Conservation (phyloP, 2,113 vertebrate species). For the Microcebus jonahi region DNA sequence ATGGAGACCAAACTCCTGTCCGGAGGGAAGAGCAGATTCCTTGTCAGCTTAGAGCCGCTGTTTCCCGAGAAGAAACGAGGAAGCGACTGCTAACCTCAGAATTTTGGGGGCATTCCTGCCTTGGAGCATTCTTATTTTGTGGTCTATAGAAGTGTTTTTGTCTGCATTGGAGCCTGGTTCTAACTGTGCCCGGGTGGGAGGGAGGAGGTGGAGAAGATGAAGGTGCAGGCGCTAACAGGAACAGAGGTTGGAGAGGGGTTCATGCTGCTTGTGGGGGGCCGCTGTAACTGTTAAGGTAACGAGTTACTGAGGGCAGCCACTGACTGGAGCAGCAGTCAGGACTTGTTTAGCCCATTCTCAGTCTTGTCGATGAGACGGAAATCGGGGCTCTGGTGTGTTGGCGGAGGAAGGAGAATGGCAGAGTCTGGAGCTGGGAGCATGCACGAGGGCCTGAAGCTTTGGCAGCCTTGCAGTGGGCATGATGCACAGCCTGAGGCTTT, state of each 20-base stretch:
- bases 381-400: not conserved
- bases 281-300: too few species aligned
- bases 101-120: not conserved
- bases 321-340: not conserved
- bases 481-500: not conserved
- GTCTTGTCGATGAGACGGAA: not conserved
- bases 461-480: not conserved
- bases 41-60: not conserved
- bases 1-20: not conserved
- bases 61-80: not conserved
- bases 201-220: not conserved
- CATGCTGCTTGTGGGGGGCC: not conserved
- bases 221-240: not conserved
- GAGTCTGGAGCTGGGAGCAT: not conserved
- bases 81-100: not conserved
- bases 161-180: not conserved
- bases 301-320: not conserved
- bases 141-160: not conserved
- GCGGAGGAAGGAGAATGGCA: not conserved
- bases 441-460: rapidly evolving
- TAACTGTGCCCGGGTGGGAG: not conserved
- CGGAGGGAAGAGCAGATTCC: not conserved
- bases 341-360: not conserved
- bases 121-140: not conserved
- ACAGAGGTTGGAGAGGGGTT: not conserved